Percentiles rank a stretch among this genome's conserved stretches.
phyloP scores from a whole-genome alignment of 2,888 invertebrate genomes.

The Callosobruchus maculatus region DNA sequence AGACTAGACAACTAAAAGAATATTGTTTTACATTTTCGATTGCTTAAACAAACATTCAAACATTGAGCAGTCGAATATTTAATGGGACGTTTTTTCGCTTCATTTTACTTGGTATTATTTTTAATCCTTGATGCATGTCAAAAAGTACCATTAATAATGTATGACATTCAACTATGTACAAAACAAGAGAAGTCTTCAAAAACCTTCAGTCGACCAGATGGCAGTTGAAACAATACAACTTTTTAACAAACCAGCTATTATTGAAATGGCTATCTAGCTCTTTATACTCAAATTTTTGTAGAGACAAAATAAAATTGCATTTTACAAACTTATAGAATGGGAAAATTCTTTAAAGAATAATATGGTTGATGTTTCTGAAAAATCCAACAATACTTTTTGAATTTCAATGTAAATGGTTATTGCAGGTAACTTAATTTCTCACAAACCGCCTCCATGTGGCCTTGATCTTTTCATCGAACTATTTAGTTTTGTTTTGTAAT shows the following conservation, averaged over 20 bases:
- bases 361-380: too few relatives aligned
- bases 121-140: neutral
- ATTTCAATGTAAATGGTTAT: too few relatives aligned
- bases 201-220: neutral
- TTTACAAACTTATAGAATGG: neutral
- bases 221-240: neutral
- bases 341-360: neutral
- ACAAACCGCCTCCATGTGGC: too few relatives aligned
- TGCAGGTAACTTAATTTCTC: too few relatives aligned
- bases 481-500: too few relatives aligned
- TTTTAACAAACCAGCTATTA: neutral
- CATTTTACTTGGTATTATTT: neutral
- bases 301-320: neutral
- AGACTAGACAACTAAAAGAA: neutral
- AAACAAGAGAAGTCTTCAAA: neutral
- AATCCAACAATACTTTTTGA: too few relatives aligned
- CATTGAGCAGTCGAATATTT: neutral
- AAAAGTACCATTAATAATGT: neutral
- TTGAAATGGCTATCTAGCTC: neutral
- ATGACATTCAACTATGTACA: neutral
- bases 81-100: neutral
- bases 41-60: neutral
- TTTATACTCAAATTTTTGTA: neutral
- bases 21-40: neutral
- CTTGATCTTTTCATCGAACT: too few relatives aligned